Conservation (phyloP, 1,140 invertebrate genomes). For the Drosophila tsacasi region DNA sequence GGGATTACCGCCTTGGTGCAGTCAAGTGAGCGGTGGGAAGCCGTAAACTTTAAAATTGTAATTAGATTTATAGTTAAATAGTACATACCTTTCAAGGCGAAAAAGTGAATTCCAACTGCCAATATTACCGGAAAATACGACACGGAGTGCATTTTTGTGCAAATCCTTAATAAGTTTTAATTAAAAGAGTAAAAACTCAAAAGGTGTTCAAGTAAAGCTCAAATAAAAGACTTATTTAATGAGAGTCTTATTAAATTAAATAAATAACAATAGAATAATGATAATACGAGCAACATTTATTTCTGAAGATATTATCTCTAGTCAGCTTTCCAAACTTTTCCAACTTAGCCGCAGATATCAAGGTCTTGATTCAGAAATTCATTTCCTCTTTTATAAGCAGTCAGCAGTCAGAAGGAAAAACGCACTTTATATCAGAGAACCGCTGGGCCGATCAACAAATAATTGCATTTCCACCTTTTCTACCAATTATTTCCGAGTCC, state of each 20-base stretch:
- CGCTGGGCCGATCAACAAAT: conserved; percentile 59
- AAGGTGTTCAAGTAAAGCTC: too few relatives aligned
- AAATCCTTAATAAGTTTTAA: neutral
- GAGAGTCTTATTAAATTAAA: neutral
- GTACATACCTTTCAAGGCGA: neutral
- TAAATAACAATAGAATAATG: neutral
- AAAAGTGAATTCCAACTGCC: neutral
- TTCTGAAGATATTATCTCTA: neutral
- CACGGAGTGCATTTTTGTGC: neutral
- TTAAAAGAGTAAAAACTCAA: neutral
- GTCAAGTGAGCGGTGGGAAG: conserved; percentile 16
- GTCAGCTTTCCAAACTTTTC: conserved; percentile 5
- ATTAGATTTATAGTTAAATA: too few relatives aligned
- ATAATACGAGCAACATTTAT: neutral
- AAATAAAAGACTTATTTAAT: too few relatives aligned
- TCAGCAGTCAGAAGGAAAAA: conserved; percentile 12
- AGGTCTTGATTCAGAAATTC: conserved; percentile 44
- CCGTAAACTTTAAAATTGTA: neutral
- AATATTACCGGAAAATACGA: neutral
- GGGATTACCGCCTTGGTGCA: conserved; percentile 11
- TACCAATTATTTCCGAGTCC: conserved; percentile 46
- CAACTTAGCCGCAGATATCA: neutral
- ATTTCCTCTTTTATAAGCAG: conserved; percentile 68
- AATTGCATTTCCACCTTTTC: conserved; percentile 63
- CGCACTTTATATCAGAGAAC: conserved; percentile 45